Conservation (phyloP, 2,113 vertebrate genomes). For the Paralichthys olivaceus region DNA sequence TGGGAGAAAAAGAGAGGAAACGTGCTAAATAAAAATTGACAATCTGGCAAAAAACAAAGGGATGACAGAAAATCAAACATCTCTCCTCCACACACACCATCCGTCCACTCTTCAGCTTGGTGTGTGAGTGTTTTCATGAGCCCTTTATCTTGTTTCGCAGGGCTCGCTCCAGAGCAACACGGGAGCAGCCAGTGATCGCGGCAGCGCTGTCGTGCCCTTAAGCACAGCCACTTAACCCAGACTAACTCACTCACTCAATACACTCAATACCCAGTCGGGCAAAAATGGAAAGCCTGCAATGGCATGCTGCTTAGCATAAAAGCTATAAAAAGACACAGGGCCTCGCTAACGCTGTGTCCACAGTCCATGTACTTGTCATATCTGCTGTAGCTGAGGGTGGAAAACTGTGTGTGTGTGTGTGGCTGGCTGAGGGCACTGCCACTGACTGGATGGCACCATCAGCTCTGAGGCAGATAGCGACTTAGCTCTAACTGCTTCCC, state of each 20-base stretch:
- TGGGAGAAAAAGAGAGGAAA: constrained; percentile 55
- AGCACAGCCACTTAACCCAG: constrained; percentile 80
- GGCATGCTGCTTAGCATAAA: constrained; percentile 73
- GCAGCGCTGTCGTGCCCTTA: constrained; percentile 76
- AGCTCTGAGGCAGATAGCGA: constrained; percentile 69
- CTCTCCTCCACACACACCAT: constrained; percentile 4
- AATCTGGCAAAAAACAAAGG: constrained; percentile 64
- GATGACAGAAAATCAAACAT: constrained; percentile 75
- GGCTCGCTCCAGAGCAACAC: constrained; percentile 57
- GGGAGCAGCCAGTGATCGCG: constrained; percentile 70
- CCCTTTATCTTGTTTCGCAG: constrained; percentile 70
- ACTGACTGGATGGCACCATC: constrained; percentile 53
- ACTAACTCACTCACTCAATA: constrained; percentile 77
- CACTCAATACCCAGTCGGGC: constrained; percentile 76
- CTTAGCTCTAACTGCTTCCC: constrained; percentile 63
- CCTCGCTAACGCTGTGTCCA: constrained; percentile 62
- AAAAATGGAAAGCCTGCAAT: constrained; percentile 69
- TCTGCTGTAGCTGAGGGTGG: constrained; percentile 55
- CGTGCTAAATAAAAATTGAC: constrained; percentile 70
- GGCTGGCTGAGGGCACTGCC: constrained; percentile 60
- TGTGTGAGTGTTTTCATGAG: constrained; percentile 51
- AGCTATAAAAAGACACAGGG: constrained; percentile 67
- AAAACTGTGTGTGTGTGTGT: constrained; percentile 28
- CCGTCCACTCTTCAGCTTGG: constrained; percentile 14
- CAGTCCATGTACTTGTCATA: constrained; percentile 62